Conservation (phyloP, 2,888 invertebrate genomes). For the Rapana venosa region DNA sequence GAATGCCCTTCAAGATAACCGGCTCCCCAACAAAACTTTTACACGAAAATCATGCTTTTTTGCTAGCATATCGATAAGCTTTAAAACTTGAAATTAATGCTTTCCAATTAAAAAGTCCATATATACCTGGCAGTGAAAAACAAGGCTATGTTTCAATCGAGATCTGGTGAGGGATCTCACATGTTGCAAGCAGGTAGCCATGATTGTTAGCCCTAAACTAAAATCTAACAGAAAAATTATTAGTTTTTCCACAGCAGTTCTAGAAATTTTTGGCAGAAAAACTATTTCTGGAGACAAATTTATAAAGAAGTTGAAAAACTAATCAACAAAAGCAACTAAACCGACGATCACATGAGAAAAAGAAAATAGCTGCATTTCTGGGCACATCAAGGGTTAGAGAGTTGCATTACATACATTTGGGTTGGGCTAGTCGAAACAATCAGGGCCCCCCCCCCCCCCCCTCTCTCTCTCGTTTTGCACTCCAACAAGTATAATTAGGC, state of each 20-base stretch:
- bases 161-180: neutral
- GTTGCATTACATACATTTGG: too few species aligned
- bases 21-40: too few species aligned
- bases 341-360: neutral
- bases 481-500: too few species aligned
- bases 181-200: constrained; percentile 39
- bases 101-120: neutral
- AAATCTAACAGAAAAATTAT: neutral
- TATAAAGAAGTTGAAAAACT: neutral
- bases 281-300: neutral
- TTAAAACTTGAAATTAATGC: too few species aligned
- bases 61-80: too few species aligned
- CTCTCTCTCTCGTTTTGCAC: too few species aligned
- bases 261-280: neutral
- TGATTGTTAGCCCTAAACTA: neutral
- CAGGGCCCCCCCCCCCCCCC: too few species aligned
- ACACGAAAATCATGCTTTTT: too few species aligned
- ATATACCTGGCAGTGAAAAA: constrained; percentile 18
- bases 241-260: neutral
- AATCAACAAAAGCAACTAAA: neutral
- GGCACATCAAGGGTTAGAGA: too few species aligned
- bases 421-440: too few species aligned
- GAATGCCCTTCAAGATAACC: too few species aligned
- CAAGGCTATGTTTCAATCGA: neutral
- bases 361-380: neutral